A percentile compares a stretch with the other conserved stretches of the same genome.
Conservation (phyloP, 2,888 invertebrate species). For the Halictus ligatus region DNA sequence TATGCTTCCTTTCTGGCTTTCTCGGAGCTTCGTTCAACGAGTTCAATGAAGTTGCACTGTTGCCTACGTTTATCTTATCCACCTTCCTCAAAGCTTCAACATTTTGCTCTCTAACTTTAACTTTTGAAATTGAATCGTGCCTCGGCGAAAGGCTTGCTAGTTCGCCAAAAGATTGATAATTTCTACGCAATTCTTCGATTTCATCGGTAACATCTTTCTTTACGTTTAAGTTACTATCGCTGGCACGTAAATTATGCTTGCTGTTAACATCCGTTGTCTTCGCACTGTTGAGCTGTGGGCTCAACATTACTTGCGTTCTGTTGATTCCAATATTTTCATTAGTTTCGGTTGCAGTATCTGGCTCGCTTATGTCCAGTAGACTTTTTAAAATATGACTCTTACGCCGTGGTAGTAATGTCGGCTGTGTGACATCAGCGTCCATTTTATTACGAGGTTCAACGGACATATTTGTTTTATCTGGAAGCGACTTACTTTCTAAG, state of each 20-base stretch:
- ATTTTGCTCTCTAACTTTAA: constrained; percentile 71
- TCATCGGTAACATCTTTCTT: constrained; percentile 11
- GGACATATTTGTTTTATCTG: not conserved
- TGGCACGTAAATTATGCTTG: constrained; percentile 27
- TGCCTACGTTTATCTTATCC: constrained; percentile 13
- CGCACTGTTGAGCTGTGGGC: not conserved
- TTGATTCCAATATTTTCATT: not conserved
- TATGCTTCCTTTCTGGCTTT: constrained; percentile 72
- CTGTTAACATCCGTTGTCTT: constrained; percentile 11
- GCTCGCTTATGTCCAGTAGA: not conserved
- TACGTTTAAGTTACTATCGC: constrained; percentile 51
- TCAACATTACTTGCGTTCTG: not conserved
- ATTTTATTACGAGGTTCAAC: not conserved
- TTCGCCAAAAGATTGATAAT: constrained; percentile 50
- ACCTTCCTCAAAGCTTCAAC: constrained; percentile 47
- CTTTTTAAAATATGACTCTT: not conserved
- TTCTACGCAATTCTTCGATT: constrained; percentile 3
- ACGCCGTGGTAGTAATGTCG: not conserved
- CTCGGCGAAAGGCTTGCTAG: constrained; percentile 23
- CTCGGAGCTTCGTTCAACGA: constrained; percentile 63
- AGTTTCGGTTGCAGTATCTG: not conserved
- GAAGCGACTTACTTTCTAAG: not conserved
- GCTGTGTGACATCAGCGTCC: not conserved
- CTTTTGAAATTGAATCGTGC: constrained; percentile 52
- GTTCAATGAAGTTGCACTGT: constrained; percentile 2